Evolutionary conservation across 1,140 invertebrate genomes (phyloP).

Genomic region (Papilio glaucus): DNA sequence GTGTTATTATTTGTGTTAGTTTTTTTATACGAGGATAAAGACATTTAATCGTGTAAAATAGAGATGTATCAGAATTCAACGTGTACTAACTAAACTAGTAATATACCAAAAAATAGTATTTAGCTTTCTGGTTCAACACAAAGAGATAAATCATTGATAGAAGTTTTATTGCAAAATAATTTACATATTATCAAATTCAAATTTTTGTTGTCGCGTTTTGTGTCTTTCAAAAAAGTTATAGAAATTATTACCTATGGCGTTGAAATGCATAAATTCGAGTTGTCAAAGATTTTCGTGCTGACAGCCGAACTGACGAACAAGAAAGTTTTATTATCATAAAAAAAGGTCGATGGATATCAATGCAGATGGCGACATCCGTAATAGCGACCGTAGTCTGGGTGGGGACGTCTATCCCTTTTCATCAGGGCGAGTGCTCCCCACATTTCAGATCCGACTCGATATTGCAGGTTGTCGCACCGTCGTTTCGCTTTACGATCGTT

Average conservation of each 20-base stretch:
- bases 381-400: constrained; percentile 39
- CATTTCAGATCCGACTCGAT: constrained; percentile 45
- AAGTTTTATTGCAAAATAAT: no score
- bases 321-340: constrained; percentile 4
- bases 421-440: constrained; percentile 60
- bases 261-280: neutral
- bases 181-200: no score
- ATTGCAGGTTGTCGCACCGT: constrained; percentile 52
- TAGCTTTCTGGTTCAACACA: no score
- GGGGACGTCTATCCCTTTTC: constrained; percentile 47
- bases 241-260: neutral
- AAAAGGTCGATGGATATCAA: constrained; percentile 27
- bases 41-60: neutral
- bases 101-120: no score
- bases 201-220: neutral
- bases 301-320: neutral
- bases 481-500: constrained; percentile 58
- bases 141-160: no score
- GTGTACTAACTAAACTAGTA: no score
- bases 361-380: constrained; percentile 39
- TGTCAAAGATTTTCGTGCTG: neutral
- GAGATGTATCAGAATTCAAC: no score
- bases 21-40: neutral
- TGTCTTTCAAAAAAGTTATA: no score
- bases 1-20: neutral